Evolutionary conservation across 2,113 vertebrate genomes (phyloP), one percentile per base, ranked within the genome.

Genomic region (Clarias magur): DNA sequence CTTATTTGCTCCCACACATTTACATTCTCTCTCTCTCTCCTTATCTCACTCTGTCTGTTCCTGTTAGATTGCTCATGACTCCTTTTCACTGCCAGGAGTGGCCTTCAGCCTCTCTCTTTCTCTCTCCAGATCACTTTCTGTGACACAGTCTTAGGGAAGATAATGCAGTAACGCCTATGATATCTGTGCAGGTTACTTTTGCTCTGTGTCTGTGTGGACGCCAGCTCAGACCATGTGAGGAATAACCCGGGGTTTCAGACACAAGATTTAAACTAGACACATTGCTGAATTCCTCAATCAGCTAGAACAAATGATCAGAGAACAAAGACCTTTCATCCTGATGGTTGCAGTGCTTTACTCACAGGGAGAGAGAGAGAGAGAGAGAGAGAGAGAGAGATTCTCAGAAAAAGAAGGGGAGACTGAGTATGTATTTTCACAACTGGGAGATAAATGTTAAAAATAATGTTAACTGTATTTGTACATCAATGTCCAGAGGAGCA

Each of bases 51-150:
- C 87, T 86, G 85, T 86, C 82, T 84, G 75, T 82, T 82, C 75
- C 82, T 82, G 87, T 88, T 91, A 90, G 87, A 88, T 87, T 70
- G 89, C 84, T 88, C 65, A 84, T 88, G 82, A 83, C 85, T 88
- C 84, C 53, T 80, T 85, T 88, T 82, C 11, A 42, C 85, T 87
- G 73, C 70, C 75, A 83, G 88, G 70, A 34, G 53, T 65, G 88
- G 38, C 82, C 68, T 79, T 85, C 72, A 48, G 48, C 6, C 72
- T 62, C 86, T 68, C 59, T 57, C 75, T 57, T 57, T 65, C 80
- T 79, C 54, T 70, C 48, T 2, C 3, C 23, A 60, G 62, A 90
- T 86, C 84, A 90, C 87, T 88, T 80, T 84, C 84, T 86, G 65
- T 81, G 68, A 80, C 75, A 73, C 56, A 86, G 84, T 56, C 79